Evolutionary conservation across 2,888 invertebrate genomes (phyloP).

Genomic region (Heliconius ismenius): DNA sequence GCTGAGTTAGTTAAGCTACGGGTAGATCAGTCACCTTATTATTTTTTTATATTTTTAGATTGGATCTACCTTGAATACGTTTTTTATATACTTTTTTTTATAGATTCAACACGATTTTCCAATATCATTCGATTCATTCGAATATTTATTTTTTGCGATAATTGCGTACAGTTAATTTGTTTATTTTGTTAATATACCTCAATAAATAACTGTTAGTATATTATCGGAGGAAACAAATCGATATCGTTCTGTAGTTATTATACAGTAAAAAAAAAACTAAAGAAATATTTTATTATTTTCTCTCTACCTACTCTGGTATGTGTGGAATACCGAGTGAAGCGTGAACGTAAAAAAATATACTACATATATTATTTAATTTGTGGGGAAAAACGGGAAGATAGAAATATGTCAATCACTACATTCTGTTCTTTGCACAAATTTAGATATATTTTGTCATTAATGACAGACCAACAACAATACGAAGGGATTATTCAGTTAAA

Average conservation of each 20-base stretch:
- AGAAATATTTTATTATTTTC: no score
- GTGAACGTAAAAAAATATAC: no score
- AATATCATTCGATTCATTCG: neutral
- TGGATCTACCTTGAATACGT: neutral
- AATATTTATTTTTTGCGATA: conserved; percentile 4
- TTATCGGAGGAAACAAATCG: neutral
- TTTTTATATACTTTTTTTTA: conserved; percentile 8
- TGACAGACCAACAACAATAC: no score
- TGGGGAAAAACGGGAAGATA: no score
- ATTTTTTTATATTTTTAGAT: neutral
- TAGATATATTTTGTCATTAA: no score
- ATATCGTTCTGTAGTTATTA: neutral
- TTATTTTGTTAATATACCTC: neutral
- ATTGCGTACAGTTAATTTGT: conserved; percentile 6
- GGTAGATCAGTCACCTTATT: conserved; percentile 5
- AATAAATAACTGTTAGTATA: neutral
- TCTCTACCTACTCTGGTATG: no score
- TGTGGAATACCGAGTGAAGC: no score
- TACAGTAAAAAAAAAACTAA: neutral
- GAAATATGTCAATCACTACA: no score
- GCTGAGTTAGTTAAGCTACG: no score
- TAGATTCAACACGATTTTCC: conserved; percentile 2
- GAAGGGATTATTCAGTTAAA: no score
- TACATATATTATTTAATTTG: no score
- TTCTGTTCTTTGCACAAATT: no score